These are phyloP conservation scores for Cheumatopsyche charites DNA, from an alignment of 1,140 invertebrate genomes.

Conservation along the genomic window DNA sequence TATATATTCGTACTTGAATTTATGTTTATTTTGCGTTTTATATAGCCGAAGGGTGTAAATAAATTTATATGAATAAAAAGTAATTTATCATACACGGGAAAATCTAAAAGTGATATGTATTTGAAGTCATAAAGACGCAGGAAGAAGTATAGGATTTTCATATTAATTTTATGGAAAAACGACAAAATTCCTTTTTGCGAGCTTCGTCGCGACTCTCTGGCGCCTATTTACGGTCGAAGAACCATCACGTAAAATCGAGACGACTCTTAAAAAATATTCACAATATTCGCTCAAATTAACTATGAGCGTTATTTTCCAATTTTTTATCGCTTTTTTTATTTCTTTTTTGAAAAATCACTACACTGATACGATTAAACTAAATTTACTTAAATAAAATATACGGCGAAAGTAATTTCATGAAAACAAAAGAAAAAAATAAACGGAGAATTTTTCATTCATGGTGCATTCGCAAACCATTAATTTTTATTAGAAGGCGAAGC, in stretches of 20 bases:
- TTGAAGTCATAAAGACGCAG: neutral
- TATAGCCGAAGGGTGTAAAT: too few relatives aligned
- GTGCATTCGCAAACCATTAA: neutral
- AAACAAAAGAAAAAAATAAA: neutral
- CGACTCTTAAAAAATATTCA: constrained; percentile 6
- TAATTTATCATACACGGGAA: too few relatives aligned
- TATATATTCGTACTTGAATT: too few relatives aligned
- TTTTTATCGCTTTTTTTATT: neutral
- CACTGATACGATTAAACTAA: neutral
- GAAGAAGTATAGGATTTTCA: neutral
- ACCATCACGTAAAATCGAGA: constrained; percentile 13
- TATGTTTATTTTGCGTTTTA: too few relatives aligned
- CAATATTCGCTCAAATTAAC: too few relatives aligned
- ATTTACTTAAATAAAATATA: too few relatives aligned
- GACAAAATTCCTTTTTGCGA: constrained; percentile 15
- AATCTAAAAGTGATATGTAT: neutral
- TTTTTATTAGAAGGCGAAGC: neutral
- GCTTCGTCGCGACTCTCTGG: neutral
- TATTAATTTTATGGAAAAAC: constrained; percentile 15
- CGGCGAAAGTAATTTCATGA: too few relatives aligned
- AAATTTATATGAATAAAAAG: too few relatives aligned
- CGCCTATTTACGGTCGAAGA: constrained; percentile 1
- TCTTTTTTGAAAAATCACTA: neutral
- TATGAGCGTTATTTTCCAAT: too few relatives aligned
- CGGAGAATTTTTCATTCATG: neutral